phyloP scores from a whole-genome alignment of 2,888 invertebrate species.

The Apotomis betuletana region DNA sequence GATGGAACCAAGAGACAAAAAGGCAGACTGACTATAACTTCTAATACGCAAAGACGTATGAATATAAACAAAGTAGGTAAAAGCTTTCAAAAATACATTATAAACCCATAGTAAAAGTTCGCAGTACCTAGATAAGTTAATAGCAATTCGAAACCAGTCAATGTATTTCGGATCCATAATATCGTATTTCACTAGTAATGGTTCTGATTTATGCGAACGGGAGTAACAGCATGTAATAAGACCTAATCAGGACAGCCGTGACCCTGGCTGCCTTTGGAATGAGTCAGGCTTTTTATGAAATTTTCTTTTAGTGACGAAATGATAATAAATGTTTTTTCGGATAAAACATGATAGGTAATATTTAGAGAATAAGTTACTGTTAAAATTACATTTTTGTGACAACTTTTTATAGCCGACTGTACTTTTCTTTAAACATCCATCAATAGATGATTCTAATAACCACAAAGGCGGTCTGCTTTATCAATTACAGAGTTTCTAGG shows the following conservation, averaged over 20 bases:
- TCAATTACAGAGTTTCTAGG: no score
- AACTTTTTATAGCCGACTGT: no score
- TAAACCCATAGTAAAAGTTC: background rate
- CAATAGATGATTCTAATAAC: no score
- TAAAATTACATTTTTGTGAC: no score
- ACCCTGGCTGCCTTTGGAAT: slow-evolving; percentile 54
- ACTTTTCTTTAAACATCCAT: no score
- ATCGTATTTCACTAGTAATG: slow-evolving; percentile 42
- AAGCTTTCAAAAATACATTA: background rate
- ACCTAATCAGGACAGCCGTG: slow-evolving; percentile 56
- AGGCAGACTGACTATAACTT: no score
- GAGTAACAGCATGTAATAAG: slow-evolving; percentile 52
- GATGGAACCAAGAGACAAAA: no score
- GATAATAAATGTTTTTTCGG: slow-evolving; percentile 4
- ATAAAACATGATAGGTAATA: no score
- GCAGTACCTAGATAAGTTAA: slow-evolving; percentile 11
- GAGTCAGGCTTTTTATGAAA: slow-evolving; percentile 46
- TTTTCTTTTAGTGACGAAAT: slow-evolving; percentile 45
- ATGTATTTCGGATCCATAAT: slow-evolving; percentile 25
- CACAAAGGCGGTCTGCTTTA: no score
- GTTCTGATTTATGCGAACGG: slow-evolving; percentile 43
- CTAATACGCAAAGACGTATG: no score
- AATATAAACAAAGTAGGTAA: background rate
- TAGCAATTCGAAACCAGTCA: slow-evolving; percentile 18
- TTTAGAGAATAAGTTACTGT: no score